phyloP scores from a whole-genome alignment of 1,140 invertebrate species.

The Tetragonula clypearis region DNA sequence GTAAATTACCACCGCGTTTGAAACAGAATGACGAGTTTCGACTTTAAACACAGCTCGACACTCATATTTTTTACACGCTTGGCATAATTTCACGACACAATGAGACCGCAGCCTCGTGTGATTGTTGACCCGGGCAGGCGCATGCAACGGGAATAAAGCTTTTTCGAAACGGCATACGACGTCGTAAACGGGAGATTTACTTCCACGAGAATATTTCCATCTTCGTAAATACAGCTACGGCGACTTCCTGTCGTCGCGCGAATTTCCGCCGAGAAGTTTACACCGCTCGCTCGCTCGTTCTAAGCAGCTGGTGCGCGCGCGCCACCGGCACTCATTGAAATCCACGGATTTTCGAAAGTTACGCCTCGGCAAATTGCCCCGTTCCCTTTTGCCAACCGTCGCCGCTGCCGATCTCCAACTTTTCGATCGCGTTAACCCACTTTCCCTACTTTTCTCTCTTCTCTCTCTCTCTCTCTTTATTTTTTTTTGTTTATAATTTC shows the following conservation, averaged over 20 bases:
- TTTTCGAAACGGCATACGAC: slow-evolving; percentile 17
- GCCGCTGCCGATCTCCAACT: background rate
- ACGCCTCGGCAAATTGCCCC: slow-evolving; percentile 34
- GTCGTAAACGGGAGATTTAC: slow-evolving; percentile 44
- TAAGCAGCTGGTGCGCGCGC: slow-evolving; percentile 24
- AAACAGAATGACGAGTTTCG: too few relatives aligned
- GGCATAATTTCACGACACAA: slow-evolving; percentile 47
- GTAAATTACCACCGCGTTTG: background rate
- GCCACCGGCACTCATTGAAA: slow-evolving; percentile 41
- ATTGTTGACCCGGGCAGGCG: background rate
- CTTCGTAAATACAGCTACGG: slow-evolving; percentile 22
- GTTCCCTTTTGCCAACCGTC: background rate
- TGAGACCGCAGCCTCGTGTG: slow-evolving; percentile 3
- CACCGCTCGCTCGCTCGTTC: slow-evolving; percentile 42
- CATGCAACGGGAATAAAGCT: background rate
- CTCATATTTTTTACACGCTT: slow-evolving; percentile 13
- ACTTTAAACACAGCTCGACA: background rate
- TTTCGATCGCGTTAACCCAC: slow-evolving; percentile 31
- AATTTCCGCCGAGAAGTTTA: slow-evolving; percentile 41
- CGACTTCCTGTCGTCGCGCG: slow-evolving; percentile 18
- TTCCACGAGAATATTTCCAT: slow-evolving; percentile 42
- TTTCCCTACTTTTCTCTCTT: background rate
- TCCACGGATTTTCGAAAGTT: slow-evolving; percentile 47
- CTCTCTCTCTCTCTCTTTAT: too few relatives aligned
- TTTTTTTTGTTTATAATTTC: slow-evolving; percentile 25